Conservation (phyloP, 2,888 invertebrate genomes). For the Pterostichus madidus region DNA sequence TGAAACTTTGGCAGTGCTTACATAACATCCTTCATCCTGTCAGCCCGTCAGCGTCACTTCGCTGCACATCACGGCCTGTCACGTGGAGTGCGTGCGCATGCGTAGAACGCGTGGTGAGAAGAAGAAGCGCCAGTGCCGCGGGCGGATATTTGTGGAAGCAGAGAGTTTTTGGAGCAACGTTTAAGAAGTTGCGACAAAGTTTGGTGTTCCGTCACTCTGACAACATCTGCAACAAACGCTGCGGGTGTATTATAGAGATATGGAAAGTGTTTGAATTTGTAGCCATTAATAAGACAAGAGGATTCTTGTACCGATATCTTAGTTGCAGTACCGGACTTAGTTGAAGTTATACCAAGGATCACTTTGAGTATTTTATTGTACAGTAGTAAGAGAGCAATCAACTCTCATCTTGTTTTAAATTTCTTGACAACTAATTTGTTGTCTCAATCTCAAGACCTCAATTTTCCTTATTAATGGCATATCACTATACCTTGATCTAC, state of each 20-base stretch:
- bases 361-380: too few relatives aligned
- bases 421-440: too few relatives aligned
- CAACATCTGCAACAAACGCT: slow-evolving; percentile 62
- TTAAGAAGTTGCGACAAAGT: slow-evolving; percentile 63
- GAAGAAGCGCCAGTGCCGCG: not conserved
- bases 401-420: too few relatives aligned
- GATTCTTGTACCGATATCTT: slow-evolving; percentile 44
- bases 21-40: not conserved
- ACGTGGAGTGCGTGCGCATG: slow-evolving; percentile 14
- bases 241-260: slow-evolving; percentile 54
- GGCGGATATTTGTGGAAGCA: slow-evolving; percentile 46
- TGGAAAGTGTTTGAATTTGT: slow-evolving; percentile 60
- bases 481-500: too few relatives aligned
- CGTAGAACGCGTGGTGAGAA: not conserved
- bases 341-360: not conserved
- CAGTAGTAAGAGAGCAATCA: not conserved
- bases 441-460: too few relatives aligned
- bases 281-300: slow-evolving; percentile 62
- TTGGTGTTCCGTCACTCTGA: slow-evolving; percentile 62
- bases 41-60: slow-evolving; percentile 6
- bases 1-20: slow-evolving; percentile 10
- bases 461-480: too few relatives aligned
- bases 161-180: slow-evolving; percentile 54
- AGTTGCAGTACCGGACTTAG: slow-evolving; percentile 15
- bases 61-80: not conserved